Percentiles rank a stretch among this genome's conserved stretches.
phyloP scores from a whole-genome alignment of 2,797 vertebrate genomes.

The Coregonus suidteri region DNA sequence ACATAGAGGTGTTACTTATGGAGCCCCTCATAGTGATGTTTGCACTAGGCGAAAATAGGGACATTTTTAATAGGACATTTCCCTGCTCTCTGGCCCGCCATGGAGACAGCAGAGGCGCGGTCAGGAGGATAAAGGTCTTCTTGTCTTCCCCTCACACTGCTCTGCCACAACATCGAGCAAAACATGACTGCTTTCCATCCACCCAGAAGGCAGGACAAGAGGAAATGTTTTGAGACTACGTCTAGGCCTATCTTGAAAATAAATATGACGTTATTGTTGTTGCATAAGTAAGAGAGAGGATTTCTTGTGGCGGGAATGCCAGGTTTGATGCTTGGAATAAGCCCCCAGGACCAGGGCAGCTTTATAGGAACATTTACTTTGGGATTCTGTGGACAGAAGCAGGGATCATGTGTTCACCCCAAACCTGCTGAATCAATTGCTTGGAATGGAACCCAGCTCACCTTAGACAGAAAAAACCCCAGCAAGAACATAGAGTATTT shows the following conservation, averaged over 20 bases:
- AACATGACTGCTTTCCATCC: conserved; percentile 30
- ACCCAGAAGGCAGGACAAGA: conserved; percentile 19
- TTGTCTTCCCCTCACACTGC: conserved; percentile 55
- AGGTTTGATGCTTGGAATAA: conserved; percentile 27
- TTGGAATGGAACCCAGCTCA: conserved; percentile 17
- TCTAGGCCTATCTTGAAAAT: conserved; percentile 44
- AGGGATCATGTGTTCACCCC: conserved; percentile 54
- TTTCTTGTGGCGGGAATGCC: conserved; percentile 35
- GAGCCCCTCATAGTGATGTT: conserved; percentile 44
- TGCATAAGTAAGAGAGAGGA: conserved; percentile 37
- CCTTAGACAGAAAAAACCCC: conserved; percentile 53
- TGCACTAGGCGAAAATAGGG: conserved; percentile 43
- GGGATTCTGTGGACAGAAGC: conserved; percentile 48
- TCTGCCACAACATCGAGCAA: conserved; percentile 25
- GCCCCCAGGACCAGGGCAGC: conserved; percentile 33
- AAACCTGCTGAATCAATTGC: conserved; percentile 60
- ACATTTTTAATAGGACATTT: conserved; percentile 67
- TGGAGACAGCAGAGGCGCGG: conserved; percentile 43
- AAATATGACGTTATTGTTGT: conserved; percentile 50
- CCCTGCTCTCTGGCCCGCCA: conserved; percentile 36
- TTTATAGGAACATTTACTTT: conserved; percentile 62
- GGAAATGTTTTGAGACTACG: conserved; percentile 48
- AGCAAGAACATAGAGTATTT: conserved; percentile 18
- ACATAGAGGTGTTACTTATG: conserved; percentile 54
- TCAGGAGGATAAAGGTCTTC: conserved; percentile 48